Conservation (phyloP, 1,140 invertebrate species). For the silkworm (Bombyx mori) region DNA sequence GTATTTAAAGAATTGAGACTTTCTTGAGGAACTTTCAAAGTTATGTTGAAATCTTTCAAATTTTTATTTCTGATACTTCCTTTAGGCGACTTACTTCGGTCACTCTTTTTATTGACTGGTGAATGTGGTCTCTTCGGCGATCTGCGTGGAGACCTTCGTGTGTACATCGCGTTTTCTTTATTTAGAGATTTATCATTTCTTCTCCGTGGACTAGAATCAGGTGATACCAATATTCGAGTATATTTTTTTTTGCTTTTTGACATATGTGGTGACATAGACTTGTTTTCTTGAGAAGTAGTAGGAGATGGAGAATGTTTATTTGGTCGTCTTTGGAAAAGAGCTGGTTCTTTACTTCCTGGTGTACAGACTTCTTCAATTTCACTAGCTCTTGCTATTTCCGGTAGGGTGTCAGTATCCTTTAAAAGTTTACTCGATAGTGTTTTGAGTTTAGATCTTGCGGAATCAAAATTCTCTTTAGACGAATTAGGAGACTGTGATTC, state of each 20-base stretch:
- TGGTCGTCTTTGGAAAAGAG: slow-evolving; percentile 54
- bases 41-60: slow-evolving; percentile 52
- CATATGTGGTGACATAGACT: slow-evolving; percentile 11
- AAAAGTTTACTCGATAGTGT: slow-evolving; percentile 24
- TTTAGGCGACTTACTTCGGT: slow-evolving; percentile 39
- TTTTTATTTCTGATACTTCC: slow-evolving; percentile 18
- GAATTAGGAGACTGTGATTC: slow-evolving; percentile 4
- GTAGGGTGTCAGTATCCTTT: slow-evolving; percentile 33
- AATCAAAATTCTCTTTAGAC: slow-evolving; percentile 26
- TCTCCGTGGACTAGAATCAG: slow-evolving; percentile 26
- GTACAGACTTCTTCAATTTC: slow-evolving; percentile 37
- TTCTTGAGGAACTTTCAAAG: slow-evolving; percentile 54
- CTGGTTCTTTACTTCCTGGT: slow-evolving; percentile 51
- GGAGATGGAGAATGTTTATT: slow-evolving; percentile 22
- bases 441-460: slow-evolving; percentile 39
- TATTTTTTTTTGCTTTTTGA: slow-evolving; percentile 36
- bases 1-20: slow-evolving; percentile 53
- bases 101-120: slow-evolving; percentile 35
- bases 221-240: slow-evolving; percentile 52
- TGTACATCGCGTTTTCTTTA: slow-evolving; percentile 30
- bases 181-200: slow-evolving; percentile 20
- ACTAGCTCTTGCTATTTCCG: slow-evolving; percentile 45
- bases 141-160: slow-evolving; percentile 36
- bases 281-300: slow-evolving; percentile 6
- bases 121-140: slow-evolving; percentile 27